Evolutionary conservation across 2,797 vertebrate species (phyloP).

Genomic region (Myiothlypis chrysogaster): DNA sequence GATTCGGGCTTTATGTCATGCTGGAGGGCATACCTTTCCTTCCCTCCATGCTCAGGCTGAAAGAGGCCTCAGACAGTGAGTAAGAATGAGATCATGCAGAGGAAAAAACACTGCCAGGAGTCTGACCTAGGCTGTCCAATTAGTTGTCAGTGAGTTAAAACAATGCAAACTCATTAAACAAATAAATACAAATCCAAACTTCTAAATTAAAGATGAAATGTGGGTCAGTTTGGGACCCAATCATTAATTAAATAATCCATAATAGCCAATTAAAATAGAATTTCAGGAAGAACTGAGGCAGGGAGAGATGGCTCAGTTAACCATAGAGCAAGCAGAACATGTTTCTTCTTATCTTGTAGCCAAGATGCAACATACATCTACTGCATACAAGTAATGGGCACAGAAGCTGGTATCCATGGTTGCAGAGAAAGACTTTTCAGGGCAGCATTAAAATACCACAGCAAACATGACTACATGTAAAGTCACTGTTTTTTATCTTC

Average conservation of each 20-base stretch:
- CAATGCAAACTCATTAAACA: constrained; percentile 20
- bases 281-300: neutral
- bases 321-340: neutral
- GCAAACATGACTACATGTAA: neutral
- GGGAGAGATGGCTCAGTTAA: neutral
- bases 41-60: neutral
- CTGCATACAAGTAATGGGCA: neutral
- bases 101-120: constrained; percentile 12
- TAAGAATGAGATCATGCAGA: constrained; percentile 32
- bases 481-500: neutral
- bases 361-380: neutral
- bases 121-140: constrained; percentile 30
- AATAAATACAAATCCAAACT: constrained; percentile 13
- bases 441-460: neutral
- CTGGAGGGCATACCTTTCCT: constrained; percentile 52
- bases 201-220: constrained; percentile 6
- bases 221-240: neutral
- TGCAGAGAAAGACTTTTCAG: neutral
- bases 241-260: neutral
- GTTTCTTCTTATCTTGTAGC: neutral
- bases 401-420: neutral
- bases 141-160: constrained; percentile 42
- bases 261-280: constrained; percentile 28
- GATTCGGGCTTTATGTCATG: neutral
- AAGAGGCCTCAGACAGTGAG: constrained; percentile 28